A percentile compares a stretch with the other conserved stretches of the same genome.
phyloP scores from a whole-genome alignment of 2,888 invertebrate species.

The Dasysyrphus albostriatus region DNA sequence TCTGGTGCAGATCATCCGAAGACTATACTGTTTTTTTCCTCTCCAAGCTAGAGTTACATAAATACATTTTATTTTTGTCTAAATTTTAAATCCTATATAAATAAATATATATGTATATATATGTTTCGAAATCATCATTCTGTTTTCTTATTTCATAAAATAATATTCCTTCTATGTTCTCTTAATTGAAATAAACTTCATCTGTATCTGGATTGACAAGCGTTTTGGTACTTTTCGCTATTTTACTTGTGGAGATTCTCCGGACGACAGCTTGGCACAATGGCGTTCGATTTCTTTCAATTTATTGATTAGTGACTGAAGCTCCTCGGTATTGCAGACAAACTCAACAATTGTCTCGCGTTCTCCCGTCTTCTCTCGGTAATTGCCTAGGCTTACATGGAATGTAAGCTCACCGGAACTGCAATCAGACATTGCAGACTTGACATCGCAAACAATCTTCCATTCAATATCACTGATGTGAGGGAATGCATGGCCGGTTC shows the following conservation, averaged over 20 bases:
- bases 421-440: slow-evolving; percentile 81
- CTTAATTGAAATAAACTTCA: slow-evolving; percentile 54
- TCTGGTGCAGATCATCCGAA: neutral
- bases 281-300: slow-evolving; percentile 83
- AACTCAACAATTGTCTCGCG: slow-evolving; percentile 82
- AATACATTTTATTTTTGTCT: slow-evolving; percentile 54
- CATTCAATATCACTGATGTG: slow-evolving; percentile 83
- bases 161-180: slow-evolving; percentile 36
- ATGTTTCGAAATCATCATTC: slow-evolving; percentile 54
- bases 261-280: slow-evolving; percentile 79
- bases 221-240: slow-evolving; percentile 50
- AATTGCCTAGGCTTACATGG: slow-evolving; percentile 82
- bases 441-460: slow-evolving; percentile 82
- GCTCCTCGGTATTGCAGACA: slow-evolving; percentile 82
- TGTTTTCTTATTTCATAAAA: slow-evolving; percentile 39
- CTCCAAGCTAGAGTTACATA: slow-evolving; percentile 59
- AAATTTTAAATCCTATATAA: slow-evolving; percentile 49
- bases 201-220: slow-evolving; percentile 35
- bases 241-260: slow-evolving; percentile 50
- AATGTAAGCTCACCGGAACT: slow-evolving; percentile 81
- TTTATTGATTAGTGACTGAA: slow-evolving; percentile 82
- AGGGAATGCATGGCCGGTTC: slow-evolving; percentile 81
- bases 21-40: slow-evolving; percentile 17
- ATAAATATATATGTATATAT: slow-evolving; percentile 51
- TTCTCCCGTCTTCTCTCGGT: slow-evolving; percentile 80